Evolutionary conservation across 2,888 invertebrate species (phyloP).

Genomic region (Pseudeuparius sepicola): DNA sequence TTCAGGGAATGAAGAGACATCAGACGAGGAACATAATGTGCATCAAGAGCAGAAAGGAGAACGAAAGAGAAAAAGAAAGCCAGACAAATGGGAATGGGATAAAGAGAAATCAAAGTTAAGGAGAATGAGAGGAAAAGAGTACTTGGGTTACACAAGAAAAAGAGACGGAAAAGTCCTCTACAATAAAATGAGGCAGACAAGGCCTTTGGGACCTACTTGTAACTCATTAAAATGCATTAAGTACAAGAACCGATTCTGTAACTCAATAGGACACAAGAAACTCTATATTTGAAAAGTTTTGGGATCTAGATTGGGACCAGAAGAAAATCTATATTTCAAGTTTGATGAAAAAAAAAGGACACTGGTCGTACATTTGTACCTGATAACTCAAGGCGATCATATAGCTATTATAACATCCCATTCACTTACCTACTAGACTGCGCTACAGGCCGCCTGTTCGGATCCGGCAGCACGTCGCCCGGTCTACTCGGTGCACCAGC

Average conservation of each 20-base stretch:
- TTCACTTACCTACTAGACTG: too few relatives aligned
- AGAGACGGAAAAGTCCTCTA: slow-evolving; percentile 5
- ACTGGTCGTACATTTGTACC: too few relatives aligned
- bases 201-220: not conserved
- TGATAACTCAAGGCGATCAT: too few relatives aligned
- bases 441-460: too few relatives aligned
- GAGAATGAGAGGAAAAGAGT: slow-evolving; percentile 8
- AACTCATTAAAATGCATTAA: slow-evolving; percentile 4
- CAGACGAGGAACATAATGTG: too few relatives aligned
- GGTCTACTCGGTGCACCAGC: too few relatives aligned
- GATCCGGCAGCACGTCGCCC: too few relatives aligned
- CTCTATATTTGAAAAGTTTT: not conserved
- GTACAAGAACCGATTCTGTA: slow-evolving; percentile 6
- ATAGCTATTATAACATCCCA: too few relatives aligned
- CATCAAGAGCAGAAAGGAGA: too few relatives aligned
- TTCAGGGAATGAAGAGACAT: too few relatives aligned
- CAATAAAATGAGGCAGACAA: slow-evolving; percentile 1
- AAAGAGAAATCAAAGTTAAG: slow-evolving; percentile 5
- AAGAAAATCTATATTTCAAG: slow-evolving; percentile 4
- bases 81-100: not conserved
- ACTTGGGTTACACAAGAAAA: slow-evolving; percentile 10
- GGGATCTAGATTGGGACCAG: slow-evolving; percentile 5
- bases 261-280: not conserved
- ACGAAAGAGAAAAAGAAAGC: too few relatives aligned
- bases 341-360: slow-evolving; percentile 2